Evolutionary conservation across 2,113 vertebrate genomes (phyloP).

Genomic region (Orientallactaga bullata): DNA sequence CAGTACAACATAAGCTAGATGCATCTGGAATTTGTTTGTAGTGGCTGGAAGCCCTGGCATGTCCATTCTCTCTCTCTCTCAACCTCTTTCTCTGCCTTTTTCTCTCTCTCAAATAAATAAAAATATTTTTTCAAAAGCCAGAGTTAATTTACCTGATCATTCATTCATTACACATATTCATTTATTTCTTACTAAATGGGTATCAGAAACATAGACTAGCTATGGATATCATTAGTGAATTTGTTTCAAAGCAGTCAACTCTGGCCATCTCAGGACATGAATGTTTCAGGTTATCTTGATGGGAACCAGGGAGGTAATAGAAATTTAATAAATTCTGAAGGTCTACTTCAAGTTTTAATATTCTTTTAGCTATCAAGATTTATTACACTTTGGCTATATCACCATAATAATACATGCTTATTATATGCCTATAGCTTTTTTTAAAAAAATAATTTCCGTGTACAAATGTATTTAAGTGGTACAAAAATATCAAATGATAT

Average conservation of each 20-base stretch:
- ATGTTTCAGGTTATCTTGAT: slow-evolving; percentile 26
- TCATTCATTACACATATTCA: slow-evolving; percentile 28
- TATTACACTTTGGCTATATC: slow-evolving; percentile 4
- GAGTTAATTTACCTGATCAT: background rate
- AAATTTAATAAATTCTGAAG: slow-evolving; percentile 32
- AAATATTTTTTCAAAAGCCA: no score
- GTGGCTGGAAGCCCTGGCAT: no score
- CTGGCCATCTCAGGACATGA: background rate
- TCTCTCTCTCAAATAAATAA: no score
- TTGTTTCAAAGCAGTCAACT: slow-evolving; percentile 6
- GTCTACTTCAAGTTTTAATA: slow-evolving; percentile 10
- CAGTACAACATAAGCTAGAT: no score
- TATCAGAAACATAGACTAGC: background rate
- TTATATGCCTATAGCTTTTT: background rate
- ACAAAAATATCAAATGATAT: slow-evolving; percentile 53
- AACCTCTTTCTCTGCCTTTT: no score
- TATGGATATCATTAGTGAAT: background rate
- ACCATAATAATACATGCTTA: slow-evolving; percentile 46
- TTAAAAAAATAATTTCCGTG: slow-evolving; percentile 30
- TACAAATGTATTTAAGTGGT: slow-evolving; percentile 58
- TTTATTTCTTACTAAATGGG: background rate
- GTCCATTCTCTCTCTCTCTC: no score
- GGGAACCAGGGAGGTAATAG: slow-evolving; percentile 6
- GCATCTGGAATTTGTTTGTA: no score
- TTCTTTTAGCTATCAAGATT: background rate